Conservation (phyloP, 2,113 vertebrate genomes). For the Recurvirostra avosetta region DNA sequence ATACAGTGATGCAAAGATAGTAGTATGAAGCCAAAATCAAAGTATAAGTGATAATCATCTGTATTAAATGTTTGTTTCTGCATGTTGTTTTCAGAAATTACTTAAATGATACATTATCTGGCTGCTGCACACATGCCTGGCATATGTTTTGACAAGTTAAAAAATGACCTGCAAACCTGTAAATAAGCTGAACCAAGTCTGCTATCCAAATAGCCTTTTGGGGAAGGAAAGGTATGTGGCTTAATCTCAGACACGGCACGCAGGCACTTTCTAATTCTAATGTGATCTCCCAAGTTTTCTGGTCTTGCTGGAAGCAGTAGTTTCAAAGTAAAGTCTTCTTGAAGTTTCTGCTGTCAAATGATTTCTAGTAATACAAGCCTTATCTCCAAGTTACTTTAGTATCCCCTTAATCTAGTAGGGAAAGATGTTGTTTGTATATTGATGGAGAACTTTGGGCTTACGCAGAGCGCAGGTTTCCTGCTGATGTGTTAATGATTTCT, state of each 20-base stretch:
- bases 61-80: constrained; percentile 60
- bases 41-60: constrained; percentile 57
- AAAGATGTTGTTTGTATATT: background rate
- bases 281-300: background rate
- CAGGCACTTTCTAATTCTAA: background rate
- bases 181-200: constrained; percentile 31
- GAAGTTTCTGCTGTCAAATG: background rate
- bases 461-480: background rate
- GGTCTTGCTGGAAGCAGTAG: background rate
- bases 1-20: constrained; percentile 56
- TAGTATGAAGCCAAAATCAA: constrained; percentile 58
- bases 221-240: background rate
- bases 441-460: background rate
- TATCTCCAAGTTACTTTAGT: background rate
- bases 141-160: constrained; percentile 54
- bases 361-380: background rate
- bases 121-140: constrained; percentile 41
- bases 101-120: constrained; percentile 32
- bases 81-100: constrained; percentile 59
- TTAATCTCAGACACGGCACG: background rate
- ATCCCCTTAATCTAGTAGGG: background rate
- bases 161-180: constrained; percentile 37
- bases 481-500: background rate
- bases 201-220: constrained; percentile 6
- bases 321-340: background rate